These are phyloP conservation scores for Watsonalla binaria DNA, from an alignment of 2,888 invertebrate genomes.

Conservation along the genomic window DNA sequence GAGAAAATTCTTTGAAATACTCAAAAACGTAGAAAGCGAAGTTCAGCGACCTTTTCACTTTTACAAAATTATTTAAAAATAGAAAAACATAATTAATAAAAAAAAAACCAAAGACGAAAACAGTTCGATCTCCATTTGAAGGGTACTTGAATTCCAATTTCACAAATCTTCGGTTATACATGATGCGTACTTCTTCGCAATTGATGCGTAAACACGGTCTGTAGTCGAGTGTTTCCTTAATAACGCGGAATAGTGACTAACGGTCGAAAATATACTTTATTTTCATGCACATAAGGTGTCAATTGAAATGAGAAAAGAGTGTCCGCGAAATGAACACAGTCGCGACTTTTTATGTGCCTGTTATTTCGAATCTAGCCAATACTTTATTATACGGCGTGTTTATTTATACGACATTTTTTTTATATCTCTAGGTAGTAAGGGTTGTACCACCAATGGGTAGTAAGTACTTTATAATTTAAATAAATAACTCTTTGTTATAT, in stretches of 20 bases:
- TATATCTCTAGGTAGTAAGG: not conserved
- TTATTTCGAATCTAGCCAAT: constrained; percentile 71
- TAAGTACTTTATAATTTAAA: too few species aligned
- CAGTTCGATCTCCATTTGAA: too few species aligned
- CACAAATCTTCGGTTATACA: constrained; percentile 8
- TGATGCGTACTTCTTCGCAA: constrained; percentile 35
- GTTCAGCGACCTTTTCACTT: too few species aligned
- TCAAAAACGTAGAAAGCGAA: too few species aligned
- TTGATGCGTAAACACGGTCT: constrained; percentile 73
- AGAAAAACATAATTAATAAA: too few species aligned
- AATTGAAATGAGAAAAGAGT: constrained; percentile 21
- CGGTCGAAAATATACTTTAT: constrained; percentile 25
- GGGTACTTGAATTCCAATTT: not conserved
- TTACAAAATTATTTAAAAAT: too few species aligned
- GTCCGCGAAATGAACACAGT: constrained; percentile 71
- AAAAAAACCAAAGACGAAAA: too few species aligned
- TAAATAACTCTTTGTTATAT: too few species aligned
- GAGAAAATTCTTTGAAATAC: too few species aligned
- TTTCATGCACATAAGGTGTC: constrained; percentile 6
- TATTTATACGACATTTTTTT: not conserved
- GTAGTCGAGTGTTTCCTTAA: constrained; percentile 51
- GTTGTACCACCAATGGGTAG: too few species aligned
- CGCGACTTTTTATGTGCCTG: constrained; percentile 60
- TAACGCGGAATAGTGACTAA: constrained; percentile 22
- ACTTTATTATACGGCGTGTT: constrained; percentile 52